Evolutionary conservation across 2,113 vertebrate genomes (phyloP).

Genomic region (Myotis davidii): DNA sequence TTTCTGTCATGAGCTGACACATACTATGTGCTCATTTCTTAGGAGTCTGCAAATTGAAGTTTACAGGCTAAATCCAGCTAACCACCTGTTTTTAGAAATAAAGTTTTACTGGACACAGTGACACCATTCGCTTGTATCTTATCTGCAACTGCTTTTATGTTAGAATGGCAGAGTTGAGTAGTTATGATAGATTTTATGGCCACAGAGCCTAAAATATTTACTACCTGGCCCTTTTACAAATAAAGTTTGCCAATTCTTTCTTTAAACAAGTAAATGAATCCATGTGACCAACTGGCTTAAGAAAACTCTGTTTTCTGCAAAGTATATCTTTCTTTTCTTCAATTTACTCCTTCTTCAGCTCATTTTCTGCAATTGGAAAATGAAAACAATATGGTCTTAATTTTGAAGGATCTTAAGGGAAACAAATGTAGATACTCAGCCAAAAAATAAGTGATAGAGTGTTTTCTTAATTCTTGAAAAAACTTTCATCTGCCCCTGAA

Average conservation of each 20-base stretch:
- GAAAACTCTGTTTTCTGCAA: constrained; percentile 31
- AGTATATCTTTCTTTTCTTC: constrained; percentile 18
- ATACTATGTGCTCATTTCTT: background rate
- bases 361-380: constrained; percentile 60
- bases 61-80: background rate
- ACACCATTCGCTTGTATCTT: background rate
- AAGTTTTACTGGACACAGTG: constrained; percentile 23
- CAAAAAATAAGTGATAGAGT: constrained; percentile 63
- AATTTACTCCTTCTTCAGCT: constrained; percentile 11
- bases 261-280: constrained; percentile 22
- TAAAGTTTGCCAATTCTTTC: background rate
- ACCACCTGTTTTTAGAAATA: constrained; percentile 31
- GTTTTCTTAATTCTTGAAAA: constrained; percentile 68
- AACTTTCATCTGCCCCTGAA: constrained; percentile 66
- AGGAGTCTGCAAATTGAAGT: background rate
- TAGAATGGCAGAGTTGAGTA: background rate
- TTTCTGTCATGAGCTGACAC: background rate
- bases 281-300: constrained; percentile 2
- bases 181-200: background rate
- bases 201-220: constrained; percentile 20
- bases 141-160: background rate
- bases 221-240: background rate
- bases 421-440: constrained; percentile 50
- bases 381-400: constrained; percentile 54
- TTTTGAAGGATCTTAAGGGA: constrained; percentile 46